phyloP scores from a whole-genome alignment of 2,888 invertebrate genomes.

The Sarcophaga rosellei region DNA sequence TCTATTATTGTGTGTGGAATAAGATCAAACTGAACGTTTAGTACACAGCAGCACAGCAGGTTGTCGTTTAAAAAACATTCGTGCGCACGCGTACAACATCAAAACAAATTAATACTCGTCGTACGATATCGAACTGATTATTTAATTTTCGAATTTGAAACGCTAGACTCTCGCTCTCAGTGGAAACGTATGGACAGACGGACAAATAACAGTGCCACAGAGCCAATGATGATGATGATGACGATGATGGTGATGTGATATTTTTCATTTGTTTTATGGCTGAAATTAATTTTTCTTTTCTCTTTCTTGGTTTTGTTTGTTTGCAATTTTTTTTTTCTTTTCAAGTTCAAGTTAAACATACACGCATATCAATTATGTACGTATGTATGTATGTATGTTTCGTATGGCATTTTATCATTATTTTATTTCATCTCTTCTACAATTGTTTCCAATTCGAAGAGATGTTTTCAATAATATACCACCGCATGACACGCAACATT shows the following conservation, averaged over 20 bases:
- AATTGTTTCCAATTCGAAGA: conserved; percentile 61
- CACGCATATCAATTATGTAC: conserved; percentile 66
- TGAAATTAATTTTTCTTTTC: conserved; percentile 46
- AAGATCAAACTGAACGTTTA: conserved; percentile 46
- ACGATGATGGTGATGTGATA: conserved; percentile 62
- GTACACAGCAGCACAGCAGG: conserved; percentile 64
- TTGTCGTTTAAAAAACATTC: conserved; percentile 71
- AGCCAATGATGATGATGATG: conserved; percentile 43
- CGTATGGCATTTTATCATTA: conserved; percentile 66
- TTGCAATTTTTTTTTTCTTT: conserved; percentile 31
- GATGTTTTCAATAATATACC: conserved; percentile 66
- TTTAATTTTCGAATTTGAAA: conserved; percentile 74
- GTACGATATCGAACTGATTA: conserved; percentile 77
- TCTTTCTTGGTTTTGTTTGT: conserved; percentile 56
- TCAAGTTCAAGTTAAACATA: conserved; percentile 47
- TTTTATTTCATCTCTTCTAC: conserved; percentile 63
- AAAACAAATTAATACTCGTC: conserved; percentile 79
- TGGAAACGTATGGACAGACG: not conserved
- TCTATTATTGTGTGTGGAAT: conserved; percentile 27
- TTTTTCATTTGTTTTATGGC: conserved; percentile 35
- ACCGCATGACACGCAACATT: conserved; percentile 66
- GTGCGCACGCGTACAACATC: conserved; percentile 80
- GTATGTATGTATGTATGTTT: conserved; percentile 52
- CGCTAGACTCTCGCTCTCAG: not conserved
- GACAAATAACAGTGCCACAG: no score